Evolutionary conservation across 2,113 vertebrate genomes (phyloP), one percentile per base, ranked within the genome.

Genomic region (Hemiprocne comata): DNA sequence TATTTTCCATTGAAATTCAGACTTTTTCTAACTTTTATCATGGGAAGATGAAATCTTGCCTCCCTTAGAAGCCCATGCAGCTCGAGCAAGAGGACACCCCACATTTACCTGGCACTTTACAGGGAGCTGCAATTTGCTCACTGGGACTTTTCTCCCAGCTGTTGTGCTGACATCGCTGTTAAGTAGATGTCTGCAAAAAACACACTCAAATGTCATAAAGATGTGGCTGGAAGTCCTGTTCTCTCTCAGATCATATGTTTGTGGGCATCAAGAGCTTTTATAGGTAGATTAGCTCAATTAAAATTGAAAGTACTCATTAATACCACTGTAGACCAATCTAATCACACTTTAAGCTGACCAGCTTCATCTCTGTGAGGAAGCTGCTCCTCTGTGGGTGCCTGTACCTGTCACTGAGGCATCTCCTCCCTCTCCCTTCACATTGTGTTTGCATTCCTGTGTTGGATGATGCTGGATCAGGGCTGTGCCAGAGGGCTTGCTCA

Each of bases 241-340:
- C 23, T 84, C 29, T 53, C 65, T 93, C 70, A 69, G 24, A 46
- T 91, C 38, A 3, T 65, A 33, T 60, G 76, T 83, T 84, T 80
- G 50, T 77, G 51, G 55, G 42, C 84, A 87, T 82, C 42, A 94
- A 84, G 70, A 91, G 42, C 62, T 89, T 91, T 87, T 72, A 75
- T 20, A 85, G 81, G 50, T 38, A 71, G 61, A 95, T 85, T 71
- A 67, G 70, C 55, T 64, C 91, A 29, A 78, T 81, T 81, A 50
- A 90, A 89, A 74, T 64, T 54, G 92, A 84, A 87, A 94, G n/a
- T 53, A 29, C 4, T 66, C 51, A 24, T 89, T 81, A 71, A 69
- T 65, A 38, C 33, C 62, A 17, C 65, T 57, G 60, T 42, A 71
- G 46, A 29, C 81, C 51, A 42, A 21, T 36, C 34, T 50, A n/a